Evolutionary conservation across 2,888 invertebrate species (phyloP).

Genomic region (Ichneumon xanthorius): DNA sequence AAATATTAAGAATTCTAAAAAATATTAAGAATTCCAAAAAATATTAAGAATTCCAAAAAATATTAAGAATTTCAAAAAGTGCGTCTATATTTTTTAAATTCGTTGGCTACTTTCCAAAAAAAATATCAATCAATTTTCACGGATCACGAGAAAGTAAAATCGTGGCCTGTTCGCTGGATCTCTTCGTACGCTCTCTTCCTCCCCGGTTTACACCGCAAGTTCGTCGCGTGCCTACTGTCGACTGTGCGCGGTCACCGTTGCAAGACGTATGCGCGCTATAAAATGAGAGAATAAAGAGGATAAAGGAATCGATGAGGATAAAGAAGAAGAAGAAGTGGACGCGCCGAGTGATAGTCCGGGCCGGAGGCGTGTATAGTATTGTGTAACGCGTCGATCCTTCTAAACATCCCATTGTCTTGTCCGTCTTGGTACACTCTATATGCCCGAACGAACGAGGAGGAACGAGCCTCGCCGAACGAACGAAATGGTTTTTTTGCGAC

Average conservation of each 20-base stretch:
- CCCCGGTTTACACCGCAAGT: conserved; percentile 36
- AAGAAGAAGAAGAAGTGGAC: conserved; percentile 45
- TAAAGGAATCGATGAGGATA: conserved; percentile 56
- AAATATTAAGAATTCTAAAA: background rate
- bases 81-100: background rate
- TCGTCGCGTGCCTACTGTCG: conserved; percentile 65
- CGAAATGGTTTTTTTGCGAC: conserved; percentile 74
- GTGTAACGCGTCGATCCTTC: conserved; percentile 78
- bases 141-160: background rate
- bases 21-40: background rate
- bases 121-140: background rate
- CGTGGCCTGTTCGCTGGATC: background rate
- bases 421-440: conserved; percentile 78
- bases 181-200: conserved; percentile 35
- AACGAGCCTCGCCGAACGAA: conserved; percentile 45
- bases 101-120: background rate
- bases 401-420: conserved; percentile 85
- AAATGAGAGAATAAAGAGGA: conserved; percentile 63
- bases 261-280: conserved; percentile 62
- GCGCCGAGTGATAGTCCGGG: conserved; percentile 23
- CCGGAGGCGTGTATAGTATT: conserved; percentile 70
- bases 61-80: background rate
- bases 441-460: conserved; percentile 33
- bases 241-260: conserved; percentile 29
- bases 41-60: background rate